Evolutionary conservation across 2,888 invertebrate genomes (phyloP).

Genomic region (Acanthopleura granulata): DNA sequence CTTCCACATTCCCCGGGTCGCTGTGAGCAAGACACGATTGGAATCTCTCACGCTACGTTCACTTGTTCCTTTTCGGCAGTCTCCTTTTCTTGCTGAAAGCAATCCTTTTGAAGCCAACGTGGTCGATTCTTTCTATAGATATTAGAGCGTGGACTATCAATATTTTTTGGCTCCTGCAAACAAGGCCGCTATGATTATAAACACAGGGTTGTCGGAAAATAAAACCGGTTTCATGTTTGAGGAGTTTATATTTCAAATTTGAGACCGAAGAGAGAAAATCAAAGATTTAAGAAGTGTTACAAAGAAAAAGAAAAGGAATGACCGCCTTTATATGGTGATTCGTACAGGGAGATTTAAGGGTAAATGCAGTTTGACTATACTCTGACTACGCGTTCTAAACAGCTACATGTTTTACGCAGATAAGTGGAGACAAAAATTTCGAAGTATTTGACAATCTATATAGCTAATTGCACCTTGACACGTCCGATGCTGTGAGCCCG

Average conservation of each 20-base stretch:
- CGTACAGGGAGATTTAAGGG: no score
- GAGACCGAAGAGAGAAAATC: neutral
- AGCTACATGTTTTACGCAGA: no score
- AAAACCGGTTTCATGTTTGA: neutral
- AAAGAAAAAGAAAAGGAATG: neutral
- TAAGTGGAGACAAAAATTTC: no score
- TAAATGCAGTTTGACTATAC: no score
- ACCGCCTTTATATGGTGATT: no score
- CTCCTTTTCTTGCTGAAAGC: neutral
- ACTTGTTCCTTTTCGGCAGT: neutral
- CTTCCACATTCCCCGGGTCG: neutral
- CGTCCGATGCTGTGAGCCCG: no score
- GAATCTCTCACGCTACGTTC: neutral
- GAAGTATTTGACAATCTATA: no score
- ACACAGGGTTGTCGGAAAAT: neutral
- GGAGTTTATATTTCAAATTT: constrained; percentile 2
- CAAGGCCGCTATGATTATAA: neutral
- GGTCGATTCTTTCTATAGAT: neutral
- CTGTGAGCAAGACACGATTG: neutral
- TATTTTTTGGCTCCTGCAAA: neutral
- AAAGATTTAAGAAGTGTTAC: neutral
- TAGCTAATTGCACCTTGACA: no score
- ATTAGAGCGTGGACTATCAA: neutral
- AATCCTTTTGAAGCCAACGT: neutral
- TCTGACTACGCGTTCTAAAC: no score